phyloP scores from a whole-genome alignment of 2,888 invertebrate genomes.

The Stenoptilia bipunctidactyla region DNA sequence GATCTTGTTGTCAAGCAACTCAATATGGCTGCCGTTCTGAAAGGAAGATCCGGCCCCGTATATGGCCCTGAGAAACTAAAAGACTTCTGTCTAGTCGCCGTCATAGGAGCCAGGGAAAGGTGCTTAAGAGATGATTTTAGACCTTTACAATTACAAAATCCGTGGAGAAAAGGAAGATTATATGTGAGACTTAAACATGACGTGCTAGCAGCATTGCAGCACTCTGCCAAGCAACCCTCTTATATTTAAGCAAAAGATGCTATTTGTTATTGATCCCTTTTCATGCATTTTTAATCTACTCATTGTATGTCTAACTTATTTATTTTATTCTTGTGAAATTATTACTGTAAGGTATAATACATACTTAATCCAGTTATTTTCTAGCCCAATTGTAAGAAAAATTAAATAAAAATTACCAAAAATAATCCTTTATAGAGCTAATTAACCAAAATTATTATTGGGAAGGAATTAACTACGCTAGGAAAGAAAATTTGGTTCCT shows the following conservation, averaged over 20 bases:
- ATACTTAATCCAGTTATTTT: too few species aligned
- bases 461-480: too few species aligned
- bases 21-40: slow-evolving; percentile 91
- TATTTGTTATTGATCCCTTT: slow-evolving; percentile 12
- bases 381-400: too few species aligned
- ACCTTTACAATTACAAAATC: slow-evolving; percentile 92
- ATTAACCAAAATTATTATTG: too few species aligned
- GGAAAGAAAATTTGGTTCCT: too few species aligned
- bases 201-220: slow-evolving; percentile 87
- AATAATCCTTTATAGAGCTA: too few species aligned
- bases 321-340: too few species aligned
- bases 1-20: slow-evolving; percentile 95
- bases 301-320: too few species aligned
- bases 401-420: too few species aligned
- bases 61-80: slow-evolving; percentile 85
- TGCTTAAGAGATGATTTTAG: slow-evolving; percentile 95
- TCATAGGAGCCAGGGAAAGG: slow-evolving; percentile 94
- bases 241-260: slow-evolving; percentile 51
- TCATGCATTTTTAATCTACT: slow-evolving; percentile 5
- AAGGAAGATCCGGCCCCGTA: slow-evolving; percentile 87
- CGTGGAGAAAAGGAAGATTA: slow-evolving; percentile 94
- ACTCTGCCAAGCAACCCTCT: slow-evolving; percentile 86
- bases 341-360: too few species aligned
- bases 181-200: slow-evolving; percentile 94
- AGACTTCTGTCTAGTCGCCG: slow-evolving; percentile 95